Percentiles rank a stretch among this genome's conserved stretches.
Conservation (phyloP, 2,113 vertebrate species). For the Thamnophis sirtalis region DNA sequence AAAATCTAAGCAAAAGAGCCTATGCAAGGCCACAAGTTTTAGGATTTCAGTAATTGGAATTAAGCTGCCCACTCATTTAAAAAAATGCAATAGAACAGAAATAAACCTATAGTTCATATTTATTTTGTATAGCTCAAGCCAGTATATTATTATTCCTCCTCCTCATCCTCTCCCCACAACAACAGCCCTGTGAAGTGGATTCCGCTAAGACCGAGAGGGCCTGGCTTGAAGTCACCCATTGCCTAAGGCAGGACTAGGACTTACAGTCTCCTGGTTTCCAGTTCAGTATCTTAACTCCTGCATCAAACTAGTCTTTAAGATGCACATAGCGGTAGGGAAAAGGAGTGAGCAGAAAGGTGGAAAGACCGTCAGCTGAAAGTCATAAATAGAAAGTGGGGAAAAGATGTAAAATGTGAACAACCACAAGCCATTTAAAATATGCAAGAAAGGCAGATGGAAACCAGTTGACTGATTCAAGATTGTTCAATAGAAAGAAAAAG, state of each 20-base stretch:
- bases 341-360: not conserved
- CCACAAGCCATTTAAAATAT: not conserved
- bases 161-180: not conserved
- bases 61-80: not conserved
- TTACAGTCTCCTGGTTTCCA: not conserved
- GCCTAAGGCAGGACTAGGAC: not conserved
- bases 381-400: not conserved
- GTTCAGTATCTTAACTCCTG: not conserved
- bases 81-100: not conserved
- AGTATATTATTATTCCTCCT: not conserved
- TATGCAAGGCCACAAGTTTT: not conserved
- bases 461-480: not conserved
- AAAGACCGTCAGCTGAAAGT: not conserved
- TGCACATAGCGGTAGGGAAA: not conserved
- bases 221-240: not conserved
- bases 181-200: not conserved
- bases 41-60: not conserved
- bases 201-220: not conserved
- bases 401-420: not conserved
- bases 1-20: not conserved
- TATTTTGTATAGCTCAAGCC: not conserved
- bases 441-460: not conserved
- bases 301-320: not conserved
- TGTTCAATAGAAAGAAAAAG: not conserved
- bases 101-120: not conserved